A percentile compares a stretch with the other conserved stretches of the same genome.
These are phyloP conservation scores for Xiphorhynchus elegans DNA, from an alignment of 2,113 vertebrate genomes.

Conservation along the genomic window DNA sequence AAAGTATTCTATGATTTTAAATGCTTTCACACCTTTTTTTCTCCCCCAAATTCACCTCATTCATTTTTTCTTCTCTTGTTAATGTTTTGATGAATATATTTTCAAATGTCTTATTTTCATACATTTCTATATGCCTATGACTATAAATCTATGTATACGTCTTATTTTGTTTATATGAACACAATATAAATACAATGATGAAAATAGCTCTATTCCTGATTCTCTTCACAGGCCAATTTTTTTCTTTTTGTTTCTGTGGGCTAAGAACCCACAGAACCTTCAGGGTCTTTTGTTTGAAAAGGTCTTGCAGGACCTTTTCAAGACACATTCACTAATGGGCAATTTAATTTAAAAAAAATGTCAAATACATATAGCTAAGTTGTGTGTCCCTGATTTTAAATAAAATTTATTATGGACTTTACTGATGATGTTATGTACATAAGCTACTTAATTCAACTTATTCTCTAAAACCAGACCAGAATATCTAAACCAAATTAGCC, in stretches of 20 bases:
- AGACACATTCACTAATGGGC: neutral
- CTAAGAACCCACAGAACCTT: neutral
- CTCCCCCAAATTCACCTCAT: neutral
- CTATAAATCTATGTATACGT: neutral
- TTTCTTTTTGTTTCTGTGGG: too few species aligned
- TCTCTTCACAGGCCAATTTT: neutral
- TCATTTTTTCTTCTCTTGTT: neutral
- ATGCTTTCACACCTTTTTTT: neutral
- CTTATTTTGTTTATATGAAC: neutral
- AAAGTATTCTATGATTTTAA: neutral
- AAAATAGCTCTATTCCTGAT: neutral
- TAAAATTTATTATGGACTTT: neutral
- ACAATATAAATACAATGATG: neutral
- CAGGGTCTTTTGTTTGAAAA: neutral
- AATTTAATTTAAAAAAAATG: neutral
- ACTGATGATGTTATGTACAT: neutral
- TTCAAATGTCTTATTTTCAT: neutral
- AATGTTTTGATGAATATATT: neutral
- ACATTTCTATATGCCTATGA: neutral
- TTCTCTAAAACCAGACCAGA: neutral
- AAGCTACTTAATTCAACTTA: neutral
- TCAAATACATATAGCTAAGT: neutral
- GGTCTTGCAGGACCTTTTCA: neutral
- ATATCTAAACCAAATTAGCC: neutral
- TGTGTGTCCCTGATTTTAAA: neutral